Evolutionary conservation across 2,888 invertebrate genomes (phyloP), one percentile per base, ranked within the genome.

Genomic region (Noctuana brunneofusca): DNA sequence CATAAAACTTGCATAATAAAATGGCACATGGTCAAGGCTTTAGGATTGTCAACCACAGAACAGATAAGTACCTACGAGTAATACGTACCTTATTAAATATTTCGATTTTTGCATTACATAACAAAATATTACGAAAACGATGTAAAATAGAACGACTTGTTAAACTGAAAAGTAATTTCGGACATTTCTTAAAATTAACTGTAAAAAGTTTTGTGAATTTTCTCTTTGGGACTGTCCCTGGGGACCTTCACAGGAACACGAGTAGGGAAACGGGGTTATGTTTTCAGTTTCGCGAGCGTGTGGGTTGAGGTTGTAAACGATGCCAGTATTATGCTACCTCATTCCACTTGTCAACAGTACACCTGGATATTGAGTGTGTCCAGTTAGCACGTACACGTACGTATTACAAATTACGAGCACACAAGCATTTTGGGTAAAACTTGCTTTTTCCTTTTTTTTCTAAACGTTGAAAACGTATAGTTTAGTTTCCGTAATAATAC

Each of bases 251-350:
- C 20, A 30, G 32, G 30, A 53, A 52, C 24, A 46, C 41, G 41
- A n/a, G 16, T 41, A 27, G 27, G n/a, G 43, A 52, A 53, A 53
- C 43, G 53, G 52, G 43, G 59, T 46, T 59, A 59, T 53, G 24
- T 41, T 41, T 41, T 58, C 41, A 30, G 52, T 52, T 46, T n/a
- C 18, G 30, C 12, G 38, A 50, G 41, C 30, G 41, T 52, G 41
- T 5, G 58, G 52, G 22, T 27, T 2, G 58, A 43, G 24, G 57
- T 48, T 48, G 41, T 50, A 58, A 52, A 52, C 52, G 18, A 30
- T 58, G 52, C 52, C 58, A 58, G 52, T 38, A 60, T 64, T 64
- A 65, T 67, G 60, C 64, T 62, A 16, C 52, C 64, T 56, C 67
- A 67, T 64, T 64, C 55, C 59, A 64, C 50, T 16, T 56, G 60